A percentile compares a stretch with the other conserved stretches of the same genome.
phyloP scores from a whole-genome alignment of 2,797 vertebrate species.

The Psittacula echo region DNA sequence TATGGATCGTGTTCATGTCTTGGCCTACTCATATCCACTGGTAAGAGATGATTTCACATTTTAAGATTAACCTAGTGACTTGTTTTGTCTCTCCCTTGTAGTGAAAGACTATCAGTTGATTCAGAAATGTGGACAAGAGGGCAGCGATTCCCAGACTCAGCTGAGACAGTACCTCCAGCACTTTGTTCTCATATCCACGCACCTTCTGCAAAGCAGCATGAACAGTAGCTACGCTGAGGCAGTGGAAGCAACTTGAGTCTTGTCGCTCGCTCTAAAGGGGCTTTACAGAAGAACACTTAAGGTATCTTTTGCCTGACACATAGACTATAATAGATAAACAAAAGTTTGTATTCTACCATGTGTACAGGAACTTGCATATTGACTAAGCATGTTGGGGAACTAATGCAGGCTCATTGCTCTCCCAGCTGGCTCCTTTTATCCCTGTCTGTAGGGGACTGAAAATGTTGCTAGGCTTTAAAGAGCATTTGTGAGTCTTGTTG shows the following conservation, averaged over 20 bases:
- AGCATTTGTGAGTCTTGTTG: too few species aligned
- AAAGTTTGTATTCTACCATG: neutral
- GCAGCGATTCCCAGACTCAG: constrained; percentile 70
- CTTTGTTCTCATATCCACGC: constrained; percentile 90
- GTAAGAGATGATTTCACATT: neutral
- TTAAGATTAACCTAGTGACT: neutral
- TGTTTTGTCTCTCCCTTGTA: constrained; percentile 43
- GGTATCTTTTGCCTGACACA: constrained; percentile 70
- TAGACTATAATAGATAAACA: neutral
- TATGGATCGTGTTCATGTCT: too few species aligned
- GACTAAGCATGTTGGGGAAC: neutral
- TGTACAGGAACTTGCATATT: neutral
- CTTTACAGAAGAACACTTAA: constrained; percentile 88
- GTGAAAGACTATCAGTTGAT: constrained; percentile 97
- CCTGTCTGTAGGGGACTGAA: neutral
- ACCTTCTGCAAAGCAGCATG: constrained; percentile 87
- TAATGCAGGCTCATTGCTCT: neutral
- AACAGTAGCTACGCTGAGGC: constrained; percentile 87
- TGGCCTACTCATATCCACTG: neutral
- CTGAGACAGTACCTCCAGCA: constrained; percentile 89
- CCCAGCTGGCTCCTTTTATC: neutral
- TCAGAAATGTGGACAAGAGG: constrained; percentile 81
- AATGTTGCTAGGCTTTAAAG: constrained; percentile 33
- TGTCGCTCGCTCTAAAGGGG: constrained; percentile 93
- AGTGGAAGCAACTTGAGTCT: constrained; percentile 95